Evolutionary conservation across 1,140 invertebrate species (phyloP).

Genomic region (Drosophila eugracilis): DNA sequence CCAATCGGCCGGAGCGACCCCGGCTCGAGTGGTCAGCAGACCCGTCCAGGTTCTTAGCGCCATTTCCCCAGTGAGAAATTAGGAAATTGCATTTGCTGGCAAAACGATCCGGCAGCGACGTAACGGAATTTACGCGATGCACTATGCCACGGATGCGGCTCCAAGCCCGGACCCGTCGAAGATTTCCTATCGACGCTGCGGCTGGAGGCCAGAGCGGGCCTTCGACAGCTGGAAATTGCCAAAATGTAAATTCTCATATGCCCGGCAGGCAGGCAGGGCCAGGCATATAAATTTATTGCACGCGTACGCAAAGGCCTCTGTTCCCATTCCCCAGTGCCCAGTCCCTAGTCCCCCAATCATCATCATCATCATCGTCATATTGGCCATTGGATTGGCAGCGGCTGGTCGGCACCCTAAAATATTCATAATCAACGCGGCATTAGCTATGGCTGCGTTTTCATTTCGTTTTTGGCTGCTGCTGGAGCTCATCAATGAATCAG

Average conservation of each 20-base stretch:
- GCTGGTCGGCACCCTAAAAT: slow-evolving; percentile 53
- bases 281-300: slow-evolving; percentile 74
- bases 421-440: slow-evolving; percentile 79
- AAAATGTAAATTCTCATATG: slow-evolving; percentile 83
- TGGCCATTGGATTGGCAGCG: slow-evolving; percentile 21
- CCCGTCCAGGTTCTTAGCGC: slow-evolving; percentile 60
- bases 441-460: slow-evolving; percentile 58
- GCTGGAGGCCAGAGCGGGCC: slow-evolving; percentile 10
- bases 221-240: slow-evolving; percentile 79
- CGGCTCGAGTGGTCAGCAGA: slow-evolving; percentile 20
- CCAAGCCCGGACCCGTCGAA: slow-evolving; percentile 24
- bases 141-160: slow-evolving; percentile 24
- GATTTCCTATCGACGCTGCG: slow-evolving; percentile 66
- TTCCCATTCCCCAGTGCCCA: no score
- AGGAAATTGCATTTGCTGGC: slow-evolving; percentile 83
- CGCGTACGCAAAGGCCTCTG: slow-evolving; percentile 28
- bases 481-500: slow-evolving; percentile 55
- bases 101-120: slow-evolving; percentile 44
- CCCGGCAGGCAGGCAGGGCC: slow-evolving; percentile 15
- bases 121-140: slow-evolving; percentile 74
- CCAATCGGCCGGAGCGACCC: slow-evolving; percentile 14
- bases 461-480: slow-evolving; percentile 41
- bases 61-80: slow-evolving; percentile 83
- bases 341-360: no score
- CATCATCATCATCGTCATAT: slow-evolving; percentile 30